Evolutionary conservation across 2,888 invertebrate species (phyloP).

Genomic region (Norana najaformis): DNA sequence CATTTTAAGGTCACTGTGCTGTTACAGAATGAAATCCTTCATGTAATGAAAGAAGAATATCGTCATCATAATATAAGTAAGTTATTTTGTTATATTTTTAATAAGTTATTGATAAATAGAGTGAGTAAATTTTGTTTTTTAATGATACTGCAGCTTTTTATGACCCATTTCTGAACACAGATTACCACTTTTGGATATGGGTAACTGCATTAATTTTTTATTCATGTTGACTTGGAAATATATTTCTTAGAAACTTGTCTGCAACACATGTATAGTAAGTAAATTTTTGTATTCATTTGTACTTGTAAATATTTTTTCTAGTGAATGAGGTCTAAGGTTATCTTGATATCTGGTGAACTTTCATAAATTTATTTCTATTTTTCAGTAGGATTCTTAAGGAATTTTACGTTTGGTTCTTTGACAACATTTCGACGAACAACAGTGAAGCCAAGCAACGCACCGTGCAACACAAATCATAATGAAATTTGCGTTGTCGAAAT

Average conservation of each 20-base stretch:
- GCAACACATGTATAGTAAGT: no score
- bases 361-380: conserved; percentile 34
- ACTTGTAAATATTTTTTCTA: not conserved
- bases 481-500: conserved; percentile 68
- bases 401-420: conserved; percentile 64
- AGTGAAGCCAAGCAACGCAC: conserved; percentile 45
- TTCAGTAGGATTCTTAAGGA: conserved; percentile 64
- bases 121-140: not conserved
- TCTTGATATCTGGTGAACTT: not conserved
- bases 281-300: no score
- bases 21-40: conserved; percentile 74
- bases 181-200: no score
- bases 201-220: no score
- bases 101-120: not conserved
- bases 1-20: conserved; percentile 43
- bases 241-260: no score
- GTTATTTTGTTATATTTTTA: not conserved
- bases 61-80: not conserved
- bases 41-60: conserved; percentile 65
- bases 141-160: not conserved
- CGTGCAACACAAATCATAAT: conserved; percentile 38
- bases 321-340: not conserved
- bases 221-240: no score
- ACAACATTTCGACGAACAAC: conserved; percentile 55
- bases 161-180: no score